Conservation (phyloP, 2,797 vertebrate genomes). For the Cygnus olor region DNA sequence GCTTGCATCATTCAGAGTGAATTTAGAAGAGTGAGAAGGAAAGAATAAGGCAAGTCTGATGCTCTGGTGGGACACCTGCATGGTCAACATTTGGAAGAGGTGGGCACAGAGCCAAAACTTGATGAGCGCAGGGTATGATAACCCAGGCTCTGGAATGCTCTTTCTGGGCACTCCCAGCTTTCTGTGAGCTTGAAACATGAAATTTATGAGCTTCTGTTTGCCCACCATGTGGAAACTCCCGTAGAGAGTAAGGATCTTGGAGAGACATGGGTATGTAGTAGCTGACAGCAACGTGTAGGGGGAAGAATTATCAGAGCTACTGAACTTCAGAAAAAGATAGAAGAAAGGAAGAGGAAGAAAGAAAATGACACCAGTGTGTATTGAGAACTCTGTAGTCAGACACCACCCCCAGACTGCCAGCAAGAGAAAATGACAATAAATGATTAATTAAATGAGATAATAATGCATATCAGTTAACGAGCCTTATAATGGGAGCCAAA, state of each 20-base stretch:
- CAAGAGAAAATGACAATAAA: not conserved
- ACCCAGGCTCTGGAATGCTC: not conserved
- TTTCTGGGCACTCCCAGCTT: not conserved
- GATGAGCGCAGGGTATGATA: not conserved
- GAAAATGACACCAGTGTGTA: not conserved
- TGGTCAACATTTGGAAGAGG: not conserved
- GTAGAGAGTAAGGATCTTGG: not conserved
- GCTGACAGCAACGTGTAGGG: not conserved
- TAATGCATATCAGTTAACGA: not conserved
- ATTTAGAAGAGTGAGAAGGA: fast-evolving
- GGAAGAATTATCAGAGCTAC: not conserved
- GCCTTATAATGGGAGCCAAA: not conserved
- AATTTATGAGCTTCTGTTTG: not conserved
- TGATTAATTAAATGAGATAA: not conserved
- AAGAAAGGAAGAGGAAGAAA: not conserved
- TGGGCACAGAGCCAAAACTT: not conserved
- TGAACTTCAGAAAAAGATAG: not conserved
- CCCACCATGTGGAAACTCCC: not conserved
- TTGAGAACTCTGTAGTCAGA: not conserved
- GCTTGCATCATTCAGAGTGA: not conserved
- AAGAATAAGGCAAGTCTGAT: fast-evolving
- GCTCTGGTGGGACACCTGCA: not conserved
- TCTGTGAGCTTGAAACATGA: not conserved
- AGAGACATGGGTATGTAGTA: not conserved
- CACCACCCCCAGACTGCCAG: not conserved